Evolutionary conservation across 2,888 invertebrate genomes (phyloP).

Genomic region (Acleris emargana): DNA sequence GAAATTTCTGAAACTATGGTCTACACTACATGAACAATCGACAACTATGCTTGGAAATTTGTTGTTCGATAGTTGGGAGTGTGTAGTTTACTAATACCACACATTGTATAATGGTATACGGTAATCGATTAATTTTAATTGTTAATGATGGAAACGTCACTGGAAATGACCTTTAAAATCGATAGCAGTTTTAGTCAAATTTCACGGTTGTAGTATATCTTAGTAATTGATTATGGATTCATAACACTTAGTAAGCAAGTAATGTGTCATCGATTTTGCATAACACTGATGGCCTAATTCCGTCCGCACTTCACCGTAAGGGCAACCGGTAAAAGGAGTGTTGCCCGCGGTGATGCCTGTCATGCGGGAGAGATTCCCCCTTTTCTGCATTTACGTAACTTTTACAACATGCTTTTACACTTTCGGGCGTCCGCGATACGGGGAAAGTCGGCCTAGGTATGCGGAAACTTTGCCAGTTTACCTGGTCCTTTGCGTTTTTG

Average conservation of each 20-base stretch:
- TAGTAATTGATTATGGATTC: no score
- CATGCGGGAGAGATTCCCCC: constrained; percentile 65
- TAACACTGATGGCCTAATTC: constrained; percentile 58
- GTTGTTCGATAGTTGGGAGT: constrained; percentile 2
- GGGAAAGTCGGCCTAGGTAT: constrained; percentile 47
- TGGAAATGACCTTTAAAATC: no score
- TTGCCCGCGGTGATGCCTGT: constrained; percentile 62
- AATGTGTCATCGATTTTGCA: constrained; percentile 39
- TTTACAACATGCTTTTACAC: constrained; percentile 75
- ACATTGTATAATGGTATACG: no score
- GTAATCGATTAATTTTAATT: no score
- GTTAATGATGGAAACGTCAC: no score
- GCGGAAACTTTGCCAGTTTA: constrained; percentile 54
- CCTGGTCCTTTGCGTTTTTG: constrained; percentile 17
- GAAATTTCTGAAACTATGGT: constrained; percentile 57
- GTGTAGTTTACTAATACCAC: no score
- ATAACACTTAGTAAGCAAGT: constrained; percentile 27
- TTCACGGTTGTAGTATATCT: no score
- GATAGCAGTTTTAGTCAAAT: no score
- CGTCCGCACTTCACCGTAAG: constrained; percentile 51
- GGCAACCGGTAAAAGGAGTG: constrained; percentile 57
- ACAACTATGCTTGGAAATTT: constrained; percentile 33
- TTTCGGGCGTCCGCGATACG: constrained; percentile 59
- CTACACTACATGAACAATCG: constrained; percentile 29
- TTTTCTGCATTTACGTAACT: constrained; percentile 56